Evolutionary conservation across 1,140 invertebrate genomes (phyloP).

Genomic region (Bombus superbus): DNA sequence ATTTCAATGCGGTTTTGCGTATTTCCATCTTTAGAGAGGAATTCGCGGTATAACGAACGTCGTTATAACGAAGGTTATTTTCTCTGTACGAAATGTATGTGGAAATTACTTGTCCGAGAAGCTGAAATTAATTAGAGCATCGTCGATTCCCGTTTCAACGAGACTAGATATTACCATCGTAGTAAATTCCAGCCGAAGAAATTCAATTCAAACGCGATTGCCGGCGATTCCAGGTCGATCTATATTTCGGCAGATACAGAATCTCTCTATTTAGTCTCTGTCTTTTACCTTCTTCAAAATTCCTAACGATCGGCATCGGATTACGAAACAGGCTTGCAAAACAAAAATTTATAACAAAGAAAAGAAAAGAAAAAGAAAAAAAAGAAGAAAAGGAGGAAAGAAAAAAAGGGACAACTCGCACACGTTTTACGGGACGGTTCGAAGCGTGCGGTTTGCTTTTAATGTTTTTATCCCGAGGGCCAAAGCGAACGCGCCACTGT

Average conservation of each 20-base stretch:
- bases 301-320: too few species aligned
- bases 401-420: not conserved
- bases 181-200: not conserved
- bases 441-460: constrained; percentile 17
- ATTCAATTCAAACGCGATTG: not conserved
- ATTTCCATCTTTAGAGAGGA: not conserved
- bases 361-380: not conserved
- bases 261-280: not conserved
- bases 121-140: not conserved
- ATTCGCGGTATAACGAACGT: not conserved
- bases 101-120: not conserved
- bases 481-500: constrained; percentile 30
- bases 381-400: too few species aligned
- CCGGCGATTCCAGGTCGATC: not conserved
- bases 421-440: not conserved
- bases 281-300: not conserved
- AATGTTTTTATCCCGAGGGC: constrained; percentile 53
- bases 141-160: not conserved
- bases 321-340: too few species aligned
- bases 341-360: not conserved
- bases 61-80: constrained; percentile 3
- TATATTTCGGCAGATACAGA: not conserved
- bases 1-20: constrained; percentile 1
- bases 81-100: not conserved
- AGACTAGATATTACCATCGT: not conserved